phyloP scores from a whole-genome alignment of 2,797 vertebrate genomes.

The Brachyalestes nurse region DNA sequence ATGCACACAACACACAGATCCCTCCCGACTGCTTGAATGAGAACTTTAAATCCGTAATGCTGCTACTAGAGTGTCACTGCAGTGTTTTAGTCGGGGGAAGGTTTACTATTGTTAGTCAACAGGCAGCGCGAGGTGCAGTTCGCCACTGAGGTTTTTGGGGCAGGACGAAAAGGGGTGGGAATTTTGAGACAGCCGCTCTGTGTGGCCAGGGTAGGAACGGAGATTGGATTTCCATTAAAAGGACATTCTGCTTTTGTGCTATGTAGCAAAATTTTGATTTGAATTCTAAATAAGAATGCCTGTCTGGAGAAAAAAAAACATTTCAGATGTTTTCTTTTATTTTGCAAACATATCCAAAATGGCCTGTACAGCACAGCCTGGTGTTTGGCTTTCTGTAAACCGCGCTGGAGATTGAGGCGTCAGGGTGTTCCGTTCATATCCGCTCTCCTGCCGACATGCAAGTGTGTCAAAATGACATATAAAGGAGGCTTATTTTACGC shows the following conservation, averaged over 20 bases:
- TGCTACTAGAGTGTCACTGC: constrained; percentile 70
- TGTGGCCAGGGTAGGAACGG: constrained; percentile 54
- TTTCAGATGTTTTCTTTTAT: constrained; percentile 55
- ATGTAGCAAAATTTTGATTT: constrained; percentile 71
- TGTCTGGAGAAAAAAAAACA: constrained; percentile 58
- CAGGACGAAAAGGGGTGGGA: constrained; percentile 18
- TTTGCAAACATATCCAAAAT: constrained; percentile 35
- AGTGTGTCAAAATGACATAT: constrained; percentile 42
- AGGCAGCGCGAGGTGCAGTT: constrained; percentile 45
- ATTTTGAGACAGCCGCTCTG: constrained; percentile 18
- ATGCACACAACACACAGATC: constrained; percentile 21
- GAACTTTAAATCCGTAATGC: constrained; percentile 77
- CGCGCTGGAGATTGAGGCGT: constrained; percentile 31
- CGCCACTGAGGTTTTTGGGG: constrained; percentile 31
- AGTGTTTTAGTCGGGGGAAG: constrained; percentile 26
- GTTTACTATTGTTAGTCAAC: constrained; percentile 31
- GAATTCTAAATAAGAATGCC: constrained; percentile 59
- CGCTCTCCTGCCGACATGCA: constrained; percentile 36
- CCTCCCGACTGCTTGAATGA: constrained; percentile 75
- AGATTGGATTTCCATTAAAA: constrained; percentile 62
- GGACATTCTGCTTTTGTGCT: constrained; percentile 60
- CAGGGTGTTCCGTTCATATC: constrained; percentile 32
- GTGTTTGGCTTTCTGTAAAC: constrained; percentile 42
- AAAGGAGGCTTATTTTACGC: constrained; percentile 38
- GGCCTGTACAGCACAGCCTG: constrained; percentile 33